Percentiles rank a stretch among this genome's conserved stretches.
phyloP scores from a whole-genome alignment of 2,888 invertebrate species.

The Catocala fraxini region DNA sequence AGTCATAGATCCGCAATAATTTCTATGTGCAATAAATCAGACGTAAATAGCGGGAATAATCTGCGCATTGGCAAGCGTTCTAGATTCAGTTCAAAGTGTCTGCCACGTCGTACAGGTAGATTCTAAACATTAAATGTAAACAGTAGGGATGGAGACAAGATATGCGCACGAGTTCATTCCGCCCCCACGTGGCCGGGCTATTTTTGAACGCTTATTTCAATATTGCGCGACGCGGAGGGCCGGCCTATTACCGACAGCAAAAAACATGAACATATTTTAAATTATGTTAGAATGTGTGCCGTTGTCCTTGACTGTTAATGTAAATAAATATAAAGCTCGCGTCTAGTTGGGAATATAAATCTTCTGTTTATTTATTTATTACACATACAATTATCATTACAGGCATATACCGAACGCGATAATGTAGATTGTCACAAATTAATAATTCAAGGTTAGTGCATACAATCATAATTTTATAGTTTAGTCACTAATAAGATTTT shows the following conservation, averaged over 20 bases:
- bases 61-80: constrained; percentile 5
- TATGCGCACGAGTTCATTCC: constrained; percentile 25
- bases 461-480: too few species aligned
- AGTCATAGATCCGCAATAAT: constrained; percentile 8
- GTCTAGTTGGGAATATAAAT: not conserved
- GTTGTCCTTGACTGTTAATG: constrained; percentile 9
- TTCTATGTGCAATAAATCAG: constrained; percentile 17
- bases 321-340: constrained; percentile 5
- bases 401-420: too few species aligned
- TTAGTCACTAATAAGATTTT: too few species aligned
- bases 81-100: constrained; percentile 4
- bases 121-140: constrained; percentile 14
- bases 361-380: too few species aligned
- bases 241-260: constrained; percentile 36
- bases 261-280: constrained; percentile 11
- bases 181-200: constrained; percentile 64
- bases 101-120: constrained; percentile 8
- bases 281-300: constrained; percentile 12
- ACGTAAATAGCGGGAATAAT: constrained; percentile 11
- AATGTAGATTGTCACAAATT: too few species aligned
- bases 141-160: not conserved
- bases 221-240: constrained; percentile 46
- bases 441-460: too few species aligned
- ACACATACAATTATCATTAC: too few species aligned
- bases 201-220: constrained; percentile 52